A percentile compares a stretch with the other conserved stretches of the same genome.
Evolutionary conservation across 2,797 vertebrate species (phyloP).

Genomic region (Varecia variegata): DNA sequence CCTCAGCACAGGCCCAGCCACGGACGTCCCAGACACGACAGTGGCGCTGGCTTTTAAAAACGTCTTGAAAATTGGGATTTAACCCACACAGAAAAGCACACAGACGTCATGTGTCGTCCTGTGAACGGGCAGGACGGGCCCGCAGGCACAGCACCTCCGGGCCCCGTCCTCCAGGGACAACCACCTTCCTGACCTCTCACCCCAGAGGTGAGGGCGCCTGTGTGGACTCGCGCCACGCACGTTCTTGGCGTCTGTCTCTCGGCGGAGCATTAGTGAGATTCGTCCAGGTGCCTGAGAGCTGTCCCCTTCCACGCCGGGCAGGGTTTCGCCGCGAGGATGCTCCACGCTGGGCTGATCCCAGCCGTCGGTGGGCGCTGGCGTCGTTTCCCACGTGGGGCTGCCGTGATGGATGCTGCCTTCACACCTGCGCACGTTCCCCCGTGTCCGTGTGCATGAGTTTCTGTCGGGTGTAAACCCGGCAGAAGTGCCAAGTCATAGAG

Average conservation of each 20-base stretch:
- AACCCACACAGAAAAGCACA: background rate
- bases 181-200: background rate
- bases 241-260: background rate
- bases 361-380: rapidly evolving
- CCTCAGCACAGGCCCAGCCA: background rate
- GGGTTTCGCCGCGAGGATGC: too few relatives aligned
- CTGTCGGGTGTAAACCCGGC: background rate
- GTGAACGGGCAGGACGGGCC: rapidly evolving
- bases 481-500: rapidly evolving
- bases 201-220: background rate
- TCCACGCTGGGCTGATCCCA: background rate
- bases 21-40: background rate
- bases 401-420: rapidly evolving
- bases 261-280: background rate
- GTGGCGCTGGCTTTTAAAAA: background rate
- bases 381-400: background rate
- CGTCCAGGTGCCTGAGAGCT: background rate
- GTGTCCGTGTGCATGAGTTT: background rate
- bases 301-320: background rate
- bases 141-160: background rate
- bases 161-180: background rate
- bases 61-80: background rate
- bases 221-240: background rate
- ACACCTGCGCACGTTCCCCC: background rate
- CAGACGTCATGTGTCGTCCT: rapidly evolving